Evolutionary conservation across 2,797 vertebrate species (phyloP).

Genomic region (Microctenopoma lineatum): DNA sequence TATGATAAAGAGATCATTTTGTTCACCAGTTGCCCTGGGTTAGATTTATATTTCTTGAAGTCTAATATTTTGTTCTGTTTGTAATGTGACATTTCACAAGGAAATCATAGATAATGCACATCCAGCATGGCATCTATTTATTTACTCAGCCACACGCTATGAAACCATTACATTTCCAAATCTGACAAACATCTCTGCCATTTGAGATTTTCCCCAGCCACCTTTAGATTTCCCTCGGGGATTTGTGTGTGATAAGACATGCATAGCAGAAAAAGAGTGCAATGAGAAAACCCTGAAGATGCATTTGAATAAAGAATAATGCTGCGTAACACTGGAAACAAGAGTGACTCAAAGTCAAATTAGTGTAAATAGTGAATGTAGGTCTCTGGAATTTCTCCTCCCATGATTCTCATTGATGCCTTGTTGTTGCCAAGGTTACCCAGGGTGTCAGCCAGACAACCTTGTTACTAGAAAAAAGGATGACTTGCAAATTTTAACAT

Average conservation of each 20-base stretch:
- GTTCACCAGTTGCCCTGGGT: background rate
- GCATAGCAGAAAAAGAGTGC: conserved; percentile 18
- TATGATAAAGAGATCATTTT: conserved; percentile 4
- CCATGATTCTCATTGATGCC: conserved; percentile 43
- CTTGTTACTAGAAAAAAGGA: conserved; percentile 1
- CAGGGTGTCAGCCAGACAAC: conserved; percentile 29
- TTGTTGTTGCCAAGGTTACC: conserved; percentile 37
- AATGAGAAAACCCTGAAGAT: conserved; percentile 46
- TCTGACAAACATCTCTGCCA: conserved; percentile 51
- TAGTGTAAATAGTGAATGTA: conserved; percentile 51
- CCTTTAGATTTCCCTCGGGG: conserved; percentile 47
- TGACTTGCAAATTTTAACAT: too few relatives aligned
- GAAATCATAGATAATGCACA: conserved; percentile 47
- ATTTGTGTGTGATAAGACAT: conserved; percentile 43
- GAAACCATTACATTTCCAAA: conserved; percentile 51
- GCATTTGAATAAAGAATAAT: conserved; percentile 48
- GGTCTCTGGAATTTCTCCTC: conserved; percentile 52
- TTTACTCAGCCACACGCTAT: conserved; percentile 43
- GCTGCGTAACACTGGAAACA: conserved; percentile 55
- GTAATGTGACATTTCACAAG: conserved; percentile 36
- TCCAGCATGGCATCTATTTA: conserved; percentile 35
- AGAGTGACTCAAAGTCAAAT: conserved; percentile 47
- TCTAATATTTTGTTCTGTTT: conserved; percentile 20
- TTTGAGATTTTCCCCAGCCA: conserved; percentile 43
- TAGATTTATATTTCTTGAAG: background rate